A percentile compares a stretch with the other conserved stretches of the same genome.
Evolutionary conservation across 2,888 invertebrate genomes (phyloP).

Genomic region (Cepaea hortensis): DNA sequence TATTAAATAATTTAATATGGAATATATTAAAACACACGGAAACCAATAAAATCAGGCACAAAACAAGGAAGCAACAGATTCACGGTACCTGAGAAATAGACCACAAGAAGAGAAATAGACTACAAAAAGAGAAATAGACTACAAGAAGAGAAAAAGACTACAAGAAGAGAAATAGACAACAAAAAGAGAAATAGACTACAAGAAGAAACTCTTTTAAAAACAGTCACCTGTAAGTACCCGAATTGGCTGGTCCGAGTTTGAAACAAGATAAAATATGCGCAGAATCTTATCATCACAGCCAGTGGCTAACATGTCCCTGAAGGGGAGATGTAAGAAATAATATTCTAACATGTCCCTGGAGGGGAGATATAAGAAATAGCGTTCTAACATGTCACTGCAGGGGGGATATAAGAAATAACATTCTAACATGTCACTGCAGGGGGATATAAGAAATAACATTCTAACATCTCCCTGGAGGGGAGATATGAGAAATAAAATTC

Average conservation of each 20-base stretch:
- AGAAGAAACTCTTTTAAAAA: neutral
- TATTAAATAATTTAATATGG: too few relatives aligned
- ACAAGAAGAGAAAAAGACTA: too few relatives aligned
- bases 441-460: neutral
- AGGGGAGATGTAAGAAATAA: conserved; percentile 28
- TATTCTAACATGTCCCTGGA: conserved; percentile 73
- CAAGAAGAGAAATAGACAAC: too few relatives aligned
- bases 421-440: conserved; percentile 73
- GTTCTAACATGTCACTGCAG: conserved; percentile 73
- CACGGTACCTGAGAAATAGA: too few relatives aligned
- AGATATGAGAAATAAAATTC: too few relatives aligned
- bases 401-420: neutral
- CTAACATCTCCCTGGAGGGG: too few relatives aligned
- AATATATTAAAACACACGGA: too few relatives aligned
- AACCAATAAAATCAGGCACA: too few relatives aligned
- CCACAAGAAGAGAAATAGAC: too few relatives aligned
- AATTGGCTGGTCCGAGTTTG: conserved; percentile 70
- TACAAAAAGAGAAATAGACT: too few relatives aligned
- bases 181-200: too few relatives aligned
- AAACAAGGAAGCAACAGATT: too few relatives aligned
- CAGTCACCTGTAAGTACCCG: conserved; percentile 71
- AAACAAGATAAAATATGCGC: conserved; percentile 73
- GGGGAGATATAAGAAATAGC: conserved; percentile 16
- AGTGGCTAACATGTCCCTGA: conserved; percentile 76
- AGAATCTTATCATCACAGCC: conserved; percentile 76